Base-by-base conservation (phyloP, 2,888 invertebrate species). In the Rhamphomyia laevipes region DNA sequence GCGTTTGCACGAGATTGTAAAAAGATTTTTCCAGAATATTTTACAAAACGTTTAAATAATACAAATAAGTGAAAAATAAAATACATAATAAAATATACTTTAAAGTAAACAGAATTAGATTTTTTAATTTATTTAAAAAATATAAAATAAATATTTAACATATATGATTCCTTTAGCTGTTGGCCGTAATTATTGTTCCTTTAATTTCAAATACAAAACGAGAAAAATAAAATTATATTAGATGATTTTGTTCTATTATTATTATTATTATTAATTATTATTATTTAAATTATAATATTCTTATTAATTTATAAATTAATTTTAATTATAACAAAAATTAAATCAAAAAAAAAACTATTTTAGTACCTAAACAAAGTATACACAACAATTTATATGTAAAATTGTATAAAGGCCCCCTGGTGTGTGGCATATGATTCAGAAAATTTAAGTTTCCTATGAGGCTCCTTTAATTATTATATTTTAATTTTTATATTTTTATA, bases 371-470 rank as follows among this genome's bases (percentile, higher is more conserved):
- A 64, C 58, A 63, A 64, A 27, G 23, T 27, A 40, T 18, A 40
- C 33, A 38, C 9, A 15, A 42, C 3, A 27, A 27, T 15, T 42
- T 27, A 37, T 17, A 21, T 35, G n/a, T 35, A 35, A 30, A 30
- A 30, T 30, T 30, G n/a, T n/a, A n/a, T n/a, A n/a, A n/a, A 27
- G 23, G 23, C 40, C 40, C n/a, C 23, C 7, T 21, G 21, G 3
- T 21, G 6, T 3, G 6, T 27, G 23, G 4, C 11, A 18, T 13
- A 18, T 18, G 40, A 15, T 40, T 15, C 65, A 67, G 67, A 66
- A 64, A 60, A 61, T 59, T 60, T 63, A 66, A 62, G 64, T 68
- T 68, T 67, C 67, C 69, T 67, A 68, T 65, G 68, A 68, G 69
- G 69, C 68, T 68, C 66, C 63, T 64, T 61, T 30, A 46, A 40